Base-by-base conservation (phyloP, 1,140 invertebrate species). In the Saccostrea glomerata region DNA sequence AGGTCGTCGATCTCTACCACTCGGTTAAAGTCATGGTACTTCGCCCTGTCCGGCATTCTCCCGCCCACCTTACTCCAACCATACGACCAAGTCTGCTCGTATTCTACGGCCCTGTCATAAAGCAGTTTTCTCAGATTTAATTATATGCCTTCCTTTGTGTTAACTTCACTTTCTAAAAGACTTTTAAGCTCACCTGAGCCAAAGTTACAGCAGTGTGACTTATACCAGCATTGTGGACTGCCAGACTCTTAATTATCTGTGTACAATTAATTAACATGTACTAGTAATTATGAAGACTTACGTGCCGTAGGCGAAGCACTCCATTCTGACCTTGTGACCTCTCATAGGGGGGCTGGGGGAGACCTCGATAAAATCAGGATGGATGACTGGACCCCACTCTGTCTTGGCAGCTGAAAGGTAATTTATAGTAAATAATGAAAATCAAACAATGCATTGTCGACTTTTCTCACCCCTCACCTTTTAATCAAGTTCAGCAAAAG, bases 241-340 rank as follows among this genome's bases (percentile, higher is more conserved):
- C 9, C 2, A 47, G 47, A 6, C 1, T 47, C 47, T 47, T 47
- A 5, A 47, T 47, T 47, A 47, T 47, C 47, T 47, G 47, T 47
- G 6, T 47, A 47, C 47, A 47, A 47, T n/a, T 20, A 20, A 63
- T 63, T 20, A n/a, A n/a, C 17, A 63, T 63, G 3, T 15, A 20
- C 3, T 17, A 5, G n/a, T 47, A 23, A 17, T n/a, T 63, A 13
- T 17, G 5, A n/a, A 86, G 90, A 96, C 96, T 96, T 95, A 97
- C 96, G 99, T 99, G 95, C 98, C 98, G 96, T 98, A 99, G 20
- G 98, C 98, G 90, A 99, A 96, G 95, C 98, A 99, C 95, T 99
- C 98, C 63, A 99, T 94, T 90, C 98, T 96, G 23, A 99, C 98
- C 95, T 98, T 97, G 91, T 98, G 96, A 0, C 98, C 98, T 60